Evolutionary conservation across 2,797 vertebrate species (phyloP).

Genomic region (Glyptemys insculpta): DNA sequence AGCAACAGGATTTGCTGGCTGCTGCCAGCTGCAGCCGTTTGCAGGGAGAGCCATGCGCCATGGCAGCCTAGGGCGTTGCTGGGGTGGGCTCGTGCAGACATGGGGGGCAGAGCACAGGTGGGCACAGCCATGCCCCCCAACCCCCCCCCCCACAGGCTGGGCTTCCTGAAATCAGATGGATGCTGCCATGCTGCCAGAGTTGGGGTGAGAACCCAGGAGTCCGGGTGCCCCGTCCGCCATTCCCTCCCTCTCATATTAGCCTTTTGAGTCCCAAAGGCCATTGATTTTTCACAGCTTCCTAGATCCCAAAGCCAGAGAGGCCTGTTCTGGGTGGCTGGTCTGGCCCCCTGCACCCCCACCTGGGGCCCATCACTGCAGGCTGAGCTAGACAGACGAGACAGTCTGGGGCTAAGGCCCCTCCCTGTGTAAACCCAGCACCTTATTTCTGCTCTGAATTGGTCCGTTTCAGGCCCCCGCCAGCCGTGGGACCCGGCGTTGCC

Average conservation of each 20-base stretch:
- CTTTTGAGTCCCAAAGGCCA: too few relatives aligned
- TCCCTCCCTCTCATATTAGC: too few relatives aligned
- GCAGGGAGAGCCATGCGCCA: background rate
- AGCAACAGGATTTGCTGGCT: background rate
- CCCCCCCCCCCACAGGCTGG: too few relatives aligned
- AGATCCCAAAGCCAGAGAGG: background rate
- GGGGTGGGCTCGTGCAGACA: too few relatives aligned
- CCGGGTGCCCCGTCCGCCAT: background rate
- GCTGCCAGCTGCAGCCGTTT: background rate
- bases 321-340: background rate
- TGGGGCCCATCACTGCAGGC: too few relatives aligned
- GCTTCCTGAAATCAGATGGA: background rate
- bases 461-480: background rate
- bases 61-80: background rate
- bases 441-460: background rate
- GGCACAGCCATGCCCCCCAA: background rate
- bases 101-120: background rate
- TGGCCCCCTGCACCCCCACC: too few relatives aligned
- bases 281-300: background rate
- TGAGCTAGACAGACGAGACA: background rate
- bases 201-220: background rate
- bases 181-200: too few relatives aligned
- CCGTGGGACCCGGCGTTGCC: too few relatives aligned
- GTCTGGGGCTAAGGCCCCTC: too few relatives aligned
- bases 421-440: background rate